A percentile compares a stretch with the other conserved stretches of the same genome.
These are phyloP conservation scores for Pseudochirops cupreus DNA, from an alignment of 2,797 vertebrate genomes.

Conservation along the genomic window DNA sequence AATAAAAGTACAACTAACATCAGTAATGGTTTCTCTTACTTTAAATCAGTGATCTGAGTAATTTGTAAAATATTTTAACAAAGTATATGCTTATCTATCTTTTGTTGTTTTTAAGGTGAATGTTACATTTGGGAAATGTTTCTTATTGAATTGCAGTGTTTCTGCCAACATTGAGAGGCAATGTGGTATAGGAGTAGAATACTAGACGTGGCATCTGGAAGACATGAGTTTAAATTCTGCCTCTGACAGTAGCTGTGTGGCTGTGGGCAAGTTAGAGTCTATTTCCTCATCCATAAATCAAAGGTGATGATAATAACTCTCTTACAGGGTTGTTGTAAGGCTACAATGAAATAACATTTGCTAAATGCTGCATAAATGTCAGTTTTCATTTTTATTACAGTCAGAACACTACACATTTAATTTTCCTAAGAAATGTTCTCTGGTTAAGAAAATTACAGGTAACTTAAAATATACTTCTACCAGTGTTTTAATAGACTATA, in stretches of 20 bases:
- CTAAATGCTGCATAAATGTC: not conserved
- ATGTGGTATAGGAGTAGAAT: not conserved
- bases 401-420: not conserved
- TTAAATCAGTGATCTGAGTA: not conserved
- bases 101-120: not conserved
- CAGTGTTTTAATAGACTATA: not conserved
- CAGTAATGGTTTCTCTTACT: not conserved
- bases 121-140: not conserved
- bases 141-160: not conserved
- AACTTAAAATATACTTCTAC: constrained; percentile 40
- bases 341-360: not conserved
- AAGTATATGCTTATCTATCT: not conserved
- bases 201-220: not conserved
- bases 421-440: constrained; percentile 50
- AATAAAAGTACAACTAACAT: constrained; percentile 9
- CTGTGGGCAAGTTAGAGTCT: not conserved
- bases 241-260: not conserved
- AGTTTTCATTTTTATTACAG: not conserved
- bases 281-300: not conserved
- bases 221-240: not conserved
- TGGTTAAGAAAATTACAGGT: constrained; percentile 62
- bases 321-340: not conserved
- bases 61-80: constrained; percentile 35
- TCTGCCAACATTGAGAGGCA: not conserved
- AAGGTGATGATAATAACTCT: not conserved